Base-by-base conservation (phyloP, 2,113 vertebrate genomes). In the Cynopterus brachyotis region DNA sequence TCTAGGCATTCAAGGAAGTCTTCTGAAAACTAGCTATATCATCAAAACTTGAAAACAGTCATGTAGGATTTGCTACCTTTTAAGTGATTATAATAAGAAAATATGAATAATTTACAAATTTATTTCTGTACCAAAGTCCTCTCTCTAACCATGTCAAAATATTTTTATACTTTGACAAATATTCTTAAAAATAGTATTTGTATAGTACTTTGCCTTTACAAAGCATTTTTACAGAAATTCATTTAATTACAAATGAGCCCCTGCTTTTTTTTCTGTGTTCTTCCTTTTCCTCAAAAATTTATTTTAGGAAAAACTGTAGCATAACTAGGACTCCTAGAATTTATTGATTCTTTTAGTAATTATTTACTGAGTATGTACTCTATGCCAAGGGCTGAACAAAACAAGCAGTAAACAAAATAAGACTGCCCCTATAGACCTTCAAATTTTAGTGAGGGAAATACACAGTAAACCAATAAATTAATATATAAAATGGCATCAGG, bases 1-100 rank as follows among this genome's bases (percentile, higher is more conserved):
- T 96, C 91, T 73, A 96, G 95, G 88, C 94, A 78, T 97, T 94
- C 94, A 84, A 96, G 47, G 72, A 80, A 95, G 76, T 93, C 94
- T 94, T 94, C 72, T 95, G 89, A 90, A 96, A 96, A 95, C 55
- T 55, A 88, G 75, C 93, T 91, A 40, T 72, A 94, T 97, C 95
- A 96, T 96, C 96, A 96, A 69, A 97, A 94, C 86, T 45, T 94
- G 91, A 95, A 67, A 96, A 87, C 35, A 55, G 92, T 67, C 94
- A 91, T 95, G 90, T 95, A 97, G 87, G 84, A 96, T 95, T 87
- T 60, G 45, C 79, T 91, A 59, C 53, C 95, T 88, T 95, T 79
- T 95, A 94, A 95, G 91, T 81, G 83, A 87, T 24, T 72, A 26
- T 83, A 85, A 73, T 17, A 64, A 94, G 40, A 96, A 92, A 94